Conservation (phyloP, 2,797 vertebrate species). For the Protonibea diacanthus region DNA sequence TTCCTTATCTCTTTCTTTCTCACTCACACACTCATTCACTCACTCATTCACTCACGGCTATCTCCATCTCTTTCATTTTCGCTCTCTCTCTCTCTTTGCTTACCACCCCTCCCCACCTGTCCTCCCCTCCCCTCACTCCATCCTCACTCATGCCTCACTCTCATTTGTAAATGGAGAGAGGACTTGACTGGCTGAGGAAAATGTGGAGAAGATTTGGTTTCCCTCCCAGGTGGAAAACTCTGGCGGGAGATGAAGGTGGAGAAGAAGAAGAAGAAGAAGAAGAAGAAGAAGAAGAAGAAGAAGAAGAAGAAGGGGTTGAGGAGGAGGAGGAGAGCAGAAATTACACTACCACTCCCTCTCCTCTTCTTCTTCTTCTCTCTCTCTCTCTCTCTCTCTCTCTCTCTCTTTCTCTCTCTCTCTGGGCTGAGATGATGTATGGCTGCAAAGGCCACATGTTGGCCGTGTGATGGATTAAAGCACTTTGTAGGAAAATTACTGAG, state of each 20-base stretch:
- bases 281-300: slow-evolving; percentile 36
- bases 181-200: slow-evolving; percentile 67
- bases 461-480: slow-evolving; percentile 99
- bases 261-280: slow-evolving; percentile 44
- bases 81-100: slow-evolving; percentile 62
- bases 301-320: slow-evolving; percentile 23
- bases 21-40: slow-evolving; percentile 68
- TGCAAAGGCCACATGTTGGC: slow-evolving; percentile 98
- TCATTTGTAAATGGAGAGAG: slow-evolving; percentile 79
- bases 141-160: slow-evolving; percentile 68
- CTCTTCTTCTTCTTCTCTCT: slow-evolving; percentile 3
- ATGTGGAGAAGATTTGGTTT: slow-evolving; percentile 68
- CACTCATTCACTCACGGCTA: slow-evolving; percentile 76
- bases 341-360: slow-evolving; percentile 81
- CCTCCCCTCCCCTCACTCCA: slow-evolving; percentile 27
- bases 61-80: slow-evolving; percentile 83
- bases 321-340: slow-evolving; percentile 80
- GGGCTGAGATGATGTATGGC: slow-evolving; percentile 98
- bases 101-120: slow-evolving; percentile 24
- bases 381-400: slow-evolving; percentile 80
- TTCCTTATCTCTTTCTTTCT: slow-evolving; percentile 82
- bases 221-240: slow-evolving; percentile 75
- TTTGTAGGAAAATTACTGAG: slow-evolving; percentile 99
- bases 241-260: slow-evolving; percentile 55
- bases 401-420: slow-evolving; percentile 80